phyloP scores from a whole-genome alignment of 1,140 invertebrate species.

The Formica selysi region DNA sequence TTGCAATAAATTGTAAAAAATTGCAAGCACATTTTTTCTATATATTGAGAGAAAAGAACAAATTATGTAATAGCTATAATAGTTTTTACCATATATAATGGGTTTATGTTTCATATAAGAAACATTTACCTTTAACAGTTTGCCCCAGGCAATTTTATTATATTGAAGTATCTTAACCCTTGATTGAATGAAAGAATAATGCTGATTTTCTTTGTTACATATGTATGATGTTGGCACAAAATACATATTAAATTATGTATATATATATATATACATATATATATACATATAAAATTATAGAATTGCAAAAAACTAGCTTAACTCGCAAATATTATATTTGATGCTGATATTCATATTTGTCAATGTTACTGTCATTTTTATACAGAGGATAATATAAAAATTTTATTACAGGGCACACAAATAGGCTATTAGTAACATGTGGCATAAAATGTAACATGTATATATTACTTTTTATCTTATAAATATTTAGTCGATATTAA shows the following conservation, averaged over 20 bases:
- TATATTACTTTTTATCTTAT: conserved; percentile 43
- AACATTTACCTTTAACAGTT: conserved; percentile 66
- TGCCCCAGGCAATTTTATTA: conserved; percentile 72
- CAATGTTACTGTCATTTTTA: conserved; percentile 35
- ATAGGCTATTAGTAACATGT: conserved; percentile 6
- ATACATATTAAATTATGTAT: too few species aligned
- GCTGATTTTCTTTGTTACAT: too few species aligned
- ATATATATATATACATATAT: background rate
- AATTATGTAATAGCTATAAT: conserved; percentile 75
- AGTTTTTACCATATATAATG: conserved; percentile 76
- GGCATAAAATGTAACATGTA: conserved; percentile 13
- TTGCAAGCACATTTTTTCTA: conserved; percentile 81
- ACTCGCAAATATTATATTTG: conserved; percentile 28
- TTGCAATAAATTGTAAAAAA: conserved; percentile 70
- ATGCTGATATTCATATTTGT: conserved; percentile 22
- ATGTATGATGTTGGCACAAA: too few species aligned
- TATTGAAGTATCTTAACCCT: conserved; percentile 72
- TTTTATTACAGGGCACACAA: conserved; percentile 23
- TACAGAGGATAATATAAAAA: conserved; percentile 22
- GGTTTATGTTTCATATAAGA: conserved; percentile 72
- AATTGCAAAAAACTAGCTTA: conserved; percentile 6
- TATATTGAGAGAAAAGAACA: conserved; percentile 70
- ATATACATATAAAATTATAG: conserved; percentile 14
- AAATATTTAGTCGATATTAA: conserved; percentile 36
- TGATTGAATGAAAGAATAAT: conserved; percentile 73